Percentiles rank a stretch among this genome's conserved stretches.
phyloP scores from a whole-genome alignment of 92 coral and sea anemone genomes.

The Parazoanthus swiftii region DNA sequence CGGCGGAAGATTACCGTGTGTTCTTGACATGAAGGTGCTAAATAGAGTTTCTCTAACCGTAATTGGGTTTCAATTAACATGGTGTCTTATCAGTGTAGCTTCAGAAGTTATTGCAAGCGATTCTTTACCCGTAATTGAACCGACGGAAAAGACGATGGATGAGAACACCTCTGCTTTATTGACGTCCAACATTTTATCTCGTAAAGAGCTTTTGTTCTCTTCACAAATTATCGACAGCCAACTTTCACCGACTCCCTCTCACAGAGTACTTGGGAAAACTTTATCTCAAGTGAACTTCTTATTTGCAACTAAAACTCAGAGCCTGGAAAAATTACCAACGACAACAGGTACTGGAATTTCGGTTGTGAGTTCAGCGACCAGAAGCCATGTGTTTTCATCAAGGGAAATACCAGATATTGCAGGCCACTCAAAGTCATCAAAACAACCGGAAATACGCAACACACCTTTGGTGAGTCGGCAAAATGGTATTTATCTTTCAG shows the following conservation, averaged over 20 bases:
- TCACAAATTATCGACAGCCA: background rate
- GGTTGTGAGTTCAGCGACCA: background rate
- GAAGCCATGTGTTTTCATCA: conserved; percentile 11
- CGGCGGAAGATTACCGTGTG: background rate
- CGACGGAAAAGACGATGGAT: background rate
- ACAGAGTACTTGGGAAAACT: conserved; percentile 4
- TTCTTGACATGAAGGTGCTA: conserved; percentile 7
- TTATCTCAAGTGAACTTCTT: background rate
- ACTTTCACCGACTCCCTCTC: background rate
- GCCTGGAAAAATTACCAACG: background rate
- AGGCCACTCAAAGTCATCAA: conserved; percentile 15
- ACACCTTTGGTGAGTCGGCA: background rate
- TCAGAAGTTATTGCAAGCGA: background rate
- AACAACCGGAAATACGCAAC: background rate
- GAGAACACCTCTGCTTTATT: background rate
- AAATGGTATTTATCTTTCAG: background rate
- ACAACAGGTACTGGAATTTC: background rate
- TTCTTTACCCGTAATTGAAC: background rate
- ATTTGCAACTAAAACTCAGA: conserved; percentile 9
- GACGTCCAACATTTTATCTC: conserved; percentile 5
- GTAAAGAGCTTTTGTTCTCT: conserved; percentile 15
- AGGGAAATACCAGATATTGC: conserved; percentile 19
- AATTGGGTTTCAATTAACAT: conserved; percentile 16
- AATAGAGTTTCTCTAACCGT: conserved; percentile 4
- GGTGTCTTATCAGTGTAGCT: background rate